Evolutionary conservation across 1,140 invertebrate species (phyloP), one percentile per base, ranked within the genome.

Genomic region (Listronotus oregonensis): DNA sequence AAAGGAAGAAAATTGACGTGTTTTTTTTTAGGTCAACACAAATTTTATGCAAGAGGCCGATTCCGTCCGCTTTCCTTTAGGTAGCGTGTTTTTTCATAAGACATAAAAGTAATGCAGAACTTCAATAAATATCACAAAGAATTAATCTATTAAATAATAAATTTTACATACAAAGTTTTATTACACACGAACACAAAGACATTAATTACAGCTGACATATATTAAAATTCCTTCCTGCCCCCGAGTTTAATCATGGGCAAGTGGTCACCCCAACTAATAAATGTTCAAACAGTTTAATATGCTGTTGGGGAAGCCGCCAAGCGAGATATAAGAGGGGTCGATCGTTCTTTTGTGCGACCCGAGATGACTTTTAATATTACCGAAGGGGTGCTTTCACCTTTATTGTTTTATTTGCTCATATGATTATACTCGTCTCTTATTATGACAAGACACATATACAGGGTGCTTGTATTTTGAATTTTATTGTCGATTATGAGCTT

Each of bases 211-310:
- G 37, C 58, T 75, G 73, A 75, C 73, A 70, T 70, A 67, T 75
- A 75, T 75, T 75, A 75, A 75, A 75, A 75, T 75, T 72, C 73
- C 71, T 58, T 61, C 66, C 71, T 66, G 62, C 56, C 60, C 66
- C 67, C 60, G 59, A 59, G 62, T 75, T 75, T 75, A 73, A 75
- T 73, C 71, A 75, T 69, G 67, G 70, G 64, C 70, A 75, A 73
- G 68, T 73, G 71, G 73, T 73, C 73, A 73, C 73, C 73, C 71
- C 63, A 70, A 69, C 71, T 75, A 75, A 75, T 75, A 75, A 75
- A 75, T 73, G 73, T 74, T 74, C 73, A 72, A 74, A 73, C 71
- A 73, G 71, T 72, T 66, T 69, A 72, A 74, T 73, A 71, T 67
- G 71, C 64, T 61, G 60, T 64, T 37, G 56, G 49, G 67, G 69